Conservation (phyloP, 2,797 vertebrate species). For the Odontamblyopus lacepedii region DNA sequence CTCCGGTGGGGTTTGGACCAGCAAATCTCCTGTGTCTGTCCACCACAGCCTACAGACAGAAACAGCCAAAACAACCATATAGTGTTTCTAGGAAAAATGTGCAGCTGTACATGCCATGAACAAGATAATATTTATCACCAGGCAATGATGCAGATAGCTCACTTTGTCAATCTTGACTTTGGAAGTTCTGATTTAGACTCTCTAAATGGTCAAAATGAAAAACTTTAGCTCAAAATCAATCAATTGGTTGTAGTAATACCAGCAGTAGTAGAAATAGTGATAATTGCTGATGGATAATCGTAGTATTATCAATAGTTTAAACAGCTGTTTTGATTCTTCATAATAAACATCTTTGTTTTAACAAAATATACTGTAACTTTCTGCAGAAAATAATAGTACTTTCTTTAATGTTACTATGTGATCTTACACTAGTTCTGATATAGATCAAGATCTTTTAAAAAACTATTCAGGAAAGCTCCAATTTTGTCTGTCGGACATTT, state of each 20-base stretch:
- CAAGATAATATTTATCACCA: not conserved
- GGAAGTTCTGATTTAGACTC: not conserved
- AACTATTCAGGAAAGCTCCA: too few species aligned
- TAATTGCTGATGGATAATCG: not conserved
- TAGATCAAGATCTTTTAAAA: too few species aligned
- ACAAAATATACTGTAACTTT: too few species aligned
- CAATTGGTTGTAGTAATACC: not conserved
- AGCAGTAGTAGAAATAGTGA: not conserved
- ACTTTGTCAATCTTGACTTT: not conserved
- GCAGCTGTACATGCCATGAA: conserved; percentile 7
- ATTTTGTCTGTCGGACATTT: too few species aligned
- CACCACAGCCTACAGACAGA: conserved; percentile 27
- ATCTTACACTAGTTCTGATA: too few species aligned
- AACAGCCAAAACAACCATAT: conserved; percentile 44
- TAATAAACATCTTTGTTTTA: too few species aligned
- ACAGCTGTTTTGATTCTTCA: too few species aligned
- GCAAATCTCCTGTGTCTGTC: conserved; percentile 30
- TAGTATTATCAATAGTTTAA: too few species aligned
- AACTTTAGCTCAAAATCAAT: not conserved
- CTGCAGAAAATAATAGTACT: too few species aligned
- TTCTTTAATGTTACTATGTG: too few species aligned
- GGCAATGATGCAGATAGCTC: not conserved
- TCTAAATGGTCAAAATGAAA: not conserved
- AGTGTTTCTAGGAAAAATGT: conserved; percentile 19
- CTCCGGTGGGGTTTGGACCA: conserved; percentile 40